Evolutionary conservation across 2,113 vertebrate species (phyloP).

Genomic region (Scortum barcoo): DNA sequence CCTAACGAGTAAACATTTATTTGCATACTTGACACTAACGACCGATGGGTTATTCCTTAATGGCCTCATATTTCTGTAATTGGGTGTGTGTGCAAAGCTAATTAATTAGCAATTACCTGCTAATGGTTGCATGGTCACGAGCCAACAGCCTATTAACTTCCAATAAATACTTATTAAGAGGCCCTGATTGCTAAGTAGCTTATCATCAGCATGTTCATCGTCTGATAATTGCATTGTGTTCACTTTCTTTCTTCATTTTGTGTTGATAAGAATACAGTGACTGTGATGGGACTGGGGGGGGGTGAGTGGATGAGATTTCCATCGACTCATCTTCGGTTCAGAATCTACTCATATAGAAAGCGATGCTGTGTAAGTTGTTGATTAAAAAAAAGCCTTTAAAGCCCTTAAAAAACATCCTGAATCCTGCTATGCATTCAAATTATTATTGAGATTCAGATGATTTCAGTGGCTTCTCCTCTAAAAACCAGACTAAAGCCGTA

Average conservation of each 20-base stretch:
- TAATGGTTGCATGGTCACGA: conserved; percentile 78
- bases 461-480: not conserved
- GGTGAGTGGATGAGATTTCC: not conserved
- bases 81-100: conserved; percentile 71
- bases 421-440: not conserved
- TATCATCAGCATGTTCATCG: conserved; percentile 61
- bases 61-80: conserved; percentile 77
- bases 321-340: not conserved
- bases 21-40: conserved; percentile 75
- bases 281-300: no score
- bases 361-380: not conserved
- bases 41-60: conserved; percentile 72
- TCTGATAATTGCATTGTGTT: conserved; percentile 56
- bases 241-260: conserved; percentile 40
- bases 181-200: conserved; percentile 67
- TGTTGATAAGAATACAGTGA: conserved; percentile 1
- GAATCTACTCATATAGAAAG: not conserved
- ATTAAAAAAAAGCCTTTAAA: not conserved
- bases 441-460: not conserved
- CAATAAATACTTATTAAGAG: conserved; percentile 78
- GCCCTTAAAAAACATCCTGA: not conserved
- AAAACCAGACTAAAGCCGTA: not conserved
- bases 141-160: conserved; percentile 71
- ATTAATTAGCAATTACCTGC: conserved; percentile 81
- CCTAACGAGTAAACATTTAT: conserved; percentile 73